Evolutionary conservation across 2,113 vertebrate species (phyloP), one percentile per base, ranked within the genome.

Genomic region (Myocastor coypus): DNA sequence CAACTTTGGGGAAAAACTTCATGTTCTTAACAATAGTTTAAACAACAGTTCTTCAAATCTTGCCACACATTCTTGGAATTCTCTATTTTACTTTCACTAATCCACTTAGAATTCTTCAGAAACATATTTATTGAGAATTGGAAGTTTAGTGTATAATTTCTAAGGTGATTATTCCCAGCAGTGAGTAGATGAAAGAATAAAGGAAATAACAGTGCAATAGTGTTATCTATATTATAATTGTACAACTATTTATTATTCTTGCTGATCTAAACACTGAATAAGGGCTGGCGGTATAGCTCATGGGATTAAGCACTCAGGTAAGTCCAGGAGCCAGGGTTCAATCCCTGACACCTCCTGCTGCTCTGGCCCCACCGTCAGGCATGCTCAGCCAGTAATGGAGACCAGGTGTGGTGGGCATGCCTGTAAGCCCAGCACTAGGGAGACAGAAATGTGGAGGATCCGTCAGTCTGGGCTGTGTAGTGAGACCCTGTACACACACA

Each of bases 11-110:
- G 46, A 90, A 92, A 92, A 96, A 82, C 22, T 57, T 91, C 32
- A 24, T 78, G 14, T 40, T 86, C 66, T 93, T 89, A 91, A 85
- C 37, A 92, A 64, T 89, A 91, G 64, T 34, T 91, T 93, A 91
- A 89, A 85, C 94, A 57, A 59, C 30, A 80, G 28, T 24, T 93
- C 92, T 94, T 86, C 69, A 94, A 92, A 75, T 75, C 22, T 7
- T 87, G 57, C 30, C 20, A 68, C 17, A 17, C 61, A 63, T 78
- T 64, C 55, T 94, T 64, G 30, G 26, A 95, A 83, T 86, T 94
- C 1, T 42, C 0, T 28, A 83, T 93, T 86, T 94, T 86, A 80
- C 28, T 82, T 94, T 81, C 26, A 61, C 5, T 85, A 91, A 85
- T 91, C 94, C 32, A 87, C 30, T 93, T 91, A 64, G 0, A 94